A percentile compares a stretch with the other conserved stretches of the same genome.
phyloP scores from a whole-genome alignment of 2,797 vertebrate genomes.

The Pantherophis vulpinus region DNA sequence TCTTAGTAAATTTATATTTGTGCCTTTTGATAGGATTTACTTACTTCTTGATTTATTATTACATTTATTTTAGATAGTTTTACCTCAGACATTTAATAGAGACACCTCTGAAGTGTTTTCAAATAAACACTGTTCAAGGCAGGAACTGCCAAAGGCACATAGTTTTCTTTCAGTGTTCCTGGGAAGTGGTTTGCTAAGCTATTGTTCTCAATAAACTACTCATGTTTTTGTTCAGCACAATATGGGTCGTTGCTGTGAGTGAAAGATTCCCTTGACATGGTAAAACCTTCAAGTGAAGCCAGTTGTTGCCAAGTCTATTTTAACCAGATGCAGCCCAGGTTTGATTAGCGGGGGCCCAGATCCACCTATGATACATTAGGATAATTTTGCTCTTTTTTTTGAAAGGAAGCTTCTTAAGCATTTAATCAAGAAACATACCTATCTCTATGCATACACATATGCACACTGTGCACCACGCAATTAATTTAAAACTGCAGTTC shows the following conservation, averaged over 20 bases:
- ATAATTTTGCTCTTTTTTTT: conserved; percentile 71
- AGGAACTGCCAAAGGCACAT: conserved; percentile 78
- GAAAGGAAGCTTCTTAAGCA: conserved; percentile 71
- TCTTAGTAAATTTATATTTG: conserved; percentile 46
- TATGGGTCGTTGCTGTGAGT: conserved; percentile 80
- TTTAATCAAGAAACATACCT: conserved; percentile 70
- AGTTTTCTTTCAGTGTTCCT: conserved; percentile 77
- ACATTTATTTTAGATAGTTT: conserved; percentile 57
- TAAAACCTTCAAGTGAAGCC: conserved; percentile 79
- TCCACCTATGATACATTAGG: conserved; percentile 80
- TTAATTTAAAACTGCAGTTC: conserved; percentile 67
- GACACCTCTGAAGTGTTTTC: conserved; percentile 69
- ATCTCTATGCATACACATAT: conserved; percentile 17
- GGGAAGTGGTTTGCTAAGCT: conserved; percentile 84
- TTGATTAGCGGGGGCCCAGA: conserved; percentile 76
- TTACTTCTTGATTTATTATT: conserved; percentile 38
- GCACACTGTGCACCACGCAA: conserved; percentile 56
- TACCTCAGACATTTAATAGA: conserved; percentile 64
- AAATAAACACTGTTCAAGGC: conserved; percentile 72
- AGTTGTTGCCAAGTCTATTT: conserved; percentile 74
- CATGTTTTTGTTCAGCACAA: conserved; percentile 84
- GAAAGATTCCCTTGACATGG: conserved; percentile 84
- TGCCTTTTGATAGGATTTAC: conserved; percentile 38
- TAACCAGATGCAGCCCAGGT: conserved; percentile 76
- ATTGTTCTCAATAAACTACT: conserved; percentile 86